Evolutionary conservation across 2,797 vertebrate genomes (phyloP).

Genomic region (Cynopterus sphinx): DNA sequence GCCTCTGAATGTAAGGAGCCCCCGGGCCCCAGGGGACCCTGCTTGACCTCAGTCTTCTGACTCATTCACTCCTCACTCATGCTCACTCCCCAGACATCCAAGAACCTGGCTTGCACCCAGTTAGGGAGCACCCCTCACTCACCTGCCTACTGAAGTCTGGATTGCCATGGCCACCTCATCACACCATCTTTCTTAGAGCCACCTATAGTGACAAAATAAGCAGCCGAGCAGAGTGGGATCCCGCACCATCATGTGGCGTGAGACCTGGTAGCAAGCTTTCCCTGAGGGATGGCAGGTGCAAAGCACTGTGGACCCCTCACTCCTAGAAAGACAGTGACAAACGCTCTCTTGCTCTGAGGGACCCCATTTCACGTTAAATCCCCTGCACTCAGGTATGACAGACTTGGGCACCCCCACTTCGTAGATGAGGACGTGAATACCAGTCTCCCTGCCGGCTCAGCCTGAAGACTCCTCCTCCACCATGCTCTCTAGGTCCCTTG

Average conservation of each 20-base stretch:
- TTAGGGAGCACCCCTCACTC: background rate
- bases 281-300: background rate
- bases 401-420: background rate
- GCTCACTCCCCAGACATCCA: background rate
- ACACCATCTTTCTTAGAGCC: background rate
- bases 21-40: background rate
- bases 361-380: background rate
- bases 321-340: background rate
- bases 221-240: background rate
- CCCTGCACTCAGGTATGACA: background rate
- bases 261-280: background rate
- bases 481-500: background rate
- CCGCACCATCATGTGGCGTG: background rate
- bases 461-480: no score
- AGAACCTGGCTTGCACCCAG: background rate
- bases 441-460: background rate
- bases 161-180: background rate
- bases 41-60: background rate
- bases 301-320: background rate
- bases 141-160: background rate
- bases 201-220: background rate
- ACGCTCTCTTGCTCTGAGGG: background rate
- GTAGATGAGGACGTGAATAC: background rate
- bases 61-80: background rate
- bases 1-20: background rate